Conservation (phyloP, 2,888 invertebrate genomes). For the Esperia sulphurella region DNA sequence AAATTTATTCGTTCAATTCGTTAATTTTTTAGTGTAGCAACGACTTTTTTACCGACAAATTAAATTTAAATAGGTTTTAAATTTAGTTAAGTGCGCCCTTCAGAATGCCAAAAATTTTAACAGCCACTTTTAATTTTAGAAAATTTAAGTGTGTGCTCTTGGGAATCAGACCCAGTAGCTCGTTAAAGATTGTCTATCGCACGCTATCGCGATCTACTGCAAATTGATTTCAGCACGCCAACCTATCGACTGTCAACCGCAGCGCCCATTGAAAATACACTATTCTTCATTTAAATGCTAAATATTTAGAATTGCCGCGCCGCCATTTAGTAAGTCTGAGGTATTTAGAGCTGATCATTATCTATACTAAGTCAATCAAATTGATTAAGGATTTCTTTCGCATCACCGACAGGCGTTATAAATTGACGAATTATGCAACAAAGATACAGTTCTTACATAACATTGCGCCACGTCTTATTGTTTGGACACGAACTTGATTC, state of each 20-base stretch:
- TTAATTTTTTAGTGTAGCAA: too few relatives aligned
- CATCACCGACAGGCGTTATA: neutral
- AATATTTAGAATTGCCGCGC: constrained; percentile 17
- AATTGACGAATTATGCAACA: constrained; percentile 1
- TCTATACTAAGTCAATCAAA: neutral
- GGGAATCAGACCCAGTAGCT: too few relatives aligned
- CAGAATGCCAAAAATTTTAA: too few relatives aligned
- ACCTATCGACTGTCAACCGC: constrained; percentile 49
- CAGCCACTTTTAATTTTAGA: too few relatives aligned
- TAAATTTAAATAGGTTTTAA: too few relatives aligned
- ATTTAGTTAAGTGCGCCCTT: too few relatives aligned
- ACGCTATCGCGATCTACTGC: constrained; percentile 53
- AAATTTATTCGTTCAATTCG: too few relatives aligned
- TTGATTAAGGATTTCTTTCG: neutral
- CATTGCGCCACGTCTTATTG: constrained; percentile 18
- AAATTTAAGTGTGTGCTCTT: too few relatives aligned
- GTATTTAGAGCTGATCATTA: neutral
- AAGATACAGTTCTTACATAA: neutral
- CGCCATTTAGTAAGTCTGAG: constrained; percentile 13
- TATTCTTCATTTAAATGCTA: constrained; percentile 17
- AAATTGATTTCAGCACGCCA: constrained; percentile 64
- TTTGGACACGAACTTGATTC: constrained; percentile 37
- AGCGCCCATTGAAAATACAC: constrained; percentile 43
- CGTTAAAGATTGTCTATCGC: constrained; percentile 53
- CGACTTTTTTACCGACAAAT: too few relatives aligned